Conservation (phyloP, 1,140 invertebrate genomes). For the Aphis gossypii region DNA sequence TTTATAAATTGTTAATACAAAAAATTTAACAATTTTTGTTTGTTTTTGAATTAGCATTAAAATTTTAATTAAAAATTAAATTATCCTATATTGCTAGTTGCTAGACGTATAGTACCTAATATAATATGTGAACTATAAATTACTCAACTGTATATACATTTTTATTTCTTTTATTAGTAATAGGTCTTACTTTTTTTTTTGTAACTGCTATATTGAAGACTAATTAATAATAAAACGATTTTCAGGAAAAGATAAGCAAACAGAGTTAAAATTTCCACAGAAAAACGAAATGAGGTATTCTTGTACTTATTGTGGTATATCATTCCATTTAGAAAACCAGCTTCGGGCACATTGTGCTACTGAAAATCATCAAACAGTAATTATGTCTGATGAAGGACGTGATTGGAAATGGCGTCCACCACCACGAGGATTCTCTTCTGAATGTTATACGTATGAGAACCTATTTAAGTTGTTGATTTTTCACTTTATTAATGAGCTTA, state of each 20-base stretch:
- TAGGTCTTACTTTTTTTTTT: not conserved
- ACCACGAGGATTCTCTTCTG: slow-evolving; percentile 70
- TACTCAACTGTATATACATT: not conserved
- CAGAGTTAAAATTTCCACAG: slow-evolving; percentile 35
- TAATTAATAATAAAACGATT: not conserved
- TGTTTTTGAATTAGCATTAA: not conserved
- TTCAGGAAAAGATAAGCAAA: slow-evolving; percentile 39
- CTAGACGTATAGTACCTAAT: not conserved
- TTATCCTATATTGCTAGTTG: not conserved
- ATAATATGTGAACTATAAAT: not conserved
- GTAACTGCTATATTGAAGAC: not conserved
- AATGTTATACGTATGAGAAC: slow-evolving; percentile 63
- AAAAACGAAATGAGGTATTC: slow-evolving; percentile 56
- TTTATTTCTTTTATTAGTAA: not conserved
- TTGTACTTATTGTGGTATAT: slow-evolving; percentile 72
- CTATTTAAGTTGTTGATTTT: not conserved
- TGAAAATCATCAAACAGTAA: slow-evolving; percentile 73
- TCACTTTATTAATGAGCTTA: not conserved
- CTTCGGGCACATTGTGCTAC: slow-evolving; percentile 72
- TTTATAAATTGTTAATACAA: not conserved
- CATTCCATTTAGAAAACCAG: slow-evolving; percentile 69
- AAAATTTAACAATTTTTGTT: not conserved
- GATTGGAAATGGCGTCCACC: slow-evolving; percentile 77
- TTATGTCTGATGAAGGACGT: slow-evolving; percentile 76
- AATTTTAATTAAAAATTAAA: not conserved